Evolutionary conservation across 2,888 invertebrate genomes (phyloP), one percentile per base, ranked within the genome.

Genomic region (Lordiphosa fenestrarum): DNA sequence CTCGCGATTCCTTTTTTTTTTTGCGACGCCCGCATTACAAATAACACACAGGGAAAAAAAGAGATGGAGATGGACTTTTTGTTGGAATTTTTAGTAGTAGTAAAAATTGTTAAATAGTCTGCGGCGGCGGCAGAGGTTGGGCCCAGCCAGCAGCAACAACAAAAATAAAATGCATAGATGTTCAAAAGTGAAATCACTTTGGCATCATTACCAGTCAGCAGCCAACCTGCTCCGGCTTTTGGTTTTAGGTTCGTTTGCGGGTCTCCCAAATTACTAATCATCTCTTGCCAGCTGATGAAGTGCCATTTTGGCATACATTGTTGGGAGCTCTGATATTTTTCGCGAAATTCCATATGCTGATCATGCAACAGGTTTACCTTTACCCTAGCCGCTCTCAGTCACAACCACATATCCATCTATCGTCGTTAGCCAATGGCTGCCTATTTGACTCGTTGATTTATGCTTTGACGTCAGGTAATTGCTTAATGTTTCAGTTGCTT

Each of bases 21-120:
- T 84, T 65, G 84, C 77, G 76, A 84, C 77, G 77, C 77, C 77
- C 77, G 77, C 77, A 77, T 77, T 82, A 82, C 77, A 84, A 77
- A 75, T 78, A 80, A 69, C 81, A 80, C 53, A 37, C 72, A 47
- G 59, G 58, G 53, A 46, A 33, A 6, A 6, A 25, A 48, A 67
- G 61, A 74, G 68, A 57, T 55, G 53, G 71, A 74, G 71, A 74
- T 61, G 44, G 51, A 19, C 58, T 52, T 46, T 39, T 64, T 75
- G 66, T 37, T 66, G 63, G 49, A 48, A 69, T 75, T 84, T 84
- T 78, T 78, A 82, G 75, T 82, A 78, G 77, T 69, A 84, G 82
- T 84, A 78, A 78, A 77, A 78, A 75, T 70, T 72, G 83, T 78
- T 82, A 84, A 78, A 78, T 72, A 80, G 76, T 83, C 63, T 75